Percentiles rank a stretch among this genome's conserved stretches.
Conservation (phyloP, 2,888 invertebrate genomes). For the Mactromeris polynyma region DNA sequence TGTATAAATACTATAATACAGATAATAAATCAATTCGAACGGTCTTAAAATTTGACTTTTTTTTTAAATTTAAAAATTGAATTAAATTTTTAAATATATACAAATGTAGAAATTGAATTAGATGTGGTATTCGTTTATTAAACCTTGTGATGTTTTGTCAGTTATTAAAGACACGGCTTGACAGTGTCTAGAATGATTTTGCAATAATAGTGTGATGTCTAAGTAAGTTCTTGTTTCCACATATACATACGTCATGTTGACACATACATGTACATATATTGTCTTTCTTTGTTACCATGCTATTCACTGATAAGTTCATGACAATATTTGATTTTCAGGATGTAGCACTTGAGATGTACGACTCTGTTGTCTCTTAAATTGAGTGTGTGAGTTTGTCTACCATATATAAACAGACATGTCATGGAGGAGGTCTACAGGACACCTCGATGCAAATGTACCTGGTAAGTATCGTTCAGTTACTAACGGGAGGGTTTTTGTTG, state of each 20-base stretch:
- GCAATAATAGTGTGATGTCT: neutral
- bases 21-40: no score
- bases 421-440: conserved; percentile 69
- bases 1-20: no score
- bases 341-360: neutral
- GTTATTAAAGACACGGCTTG: no score
- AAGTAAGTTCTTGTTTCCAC: neutral
- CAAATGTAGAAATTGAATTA: no score
- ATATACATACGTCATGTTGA: neutral
- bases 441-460: conserved; percentile 71
- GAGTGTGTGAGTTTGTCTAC: neutral
- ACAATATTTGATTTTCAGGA: conserved; percentile 9
- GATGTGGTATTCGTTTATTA: no score
- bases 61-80: no score
- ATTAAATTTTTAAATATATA: no score
- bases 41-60: no score
- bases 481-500: no score
- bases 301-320: neutral
- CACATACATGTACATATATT: neutral
- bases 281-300: neutral
- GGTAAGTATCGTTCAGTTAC: conserved; percentile 38
- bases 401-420: conserved; percentile 51
- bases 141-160: no score
- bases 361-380: neutral
- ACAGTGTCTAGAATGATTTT: neutral